A percentile compares a stretch with the other conserved stretches of the same genome.
Conservation (phyloP, 1,140 invertebrate species). For the Lordiphosa stackelbergi region DNA sequence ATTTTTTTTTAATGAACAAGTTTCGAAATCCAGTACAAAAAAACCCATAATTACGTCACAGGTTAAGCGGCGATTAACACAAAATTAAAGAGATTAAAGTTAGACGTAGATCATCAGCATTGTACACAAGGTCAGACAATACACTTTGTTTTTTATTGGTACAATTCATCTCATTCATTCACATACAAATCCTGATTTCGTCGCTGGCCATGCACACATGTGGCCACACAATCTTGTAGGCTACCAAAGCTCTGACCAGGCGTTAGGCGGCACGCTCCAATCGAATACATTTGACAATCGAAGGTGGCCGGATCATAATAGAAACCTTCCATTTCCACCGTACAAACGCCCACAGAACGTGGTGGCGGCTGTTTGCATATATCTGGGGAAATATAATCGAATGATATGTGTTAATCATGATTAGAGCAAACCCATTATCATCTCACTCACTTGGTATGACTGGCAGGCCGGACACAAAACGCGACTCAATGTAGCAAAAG, state of each 20-base stretch:
- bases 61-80: slow-evolving; percentile 20
- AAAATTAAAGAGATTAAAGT: slow-evolving; percentile 22
- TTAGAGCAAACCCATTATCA: neutral
- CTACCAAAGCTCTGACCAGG: slow-evolving; percentile 70
- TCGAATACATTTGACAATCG: slow-evolving; percentile 55
- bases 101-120: slow-evolving; percentile 19
- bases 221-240: slow-evolving; percentile 54
- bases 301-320: slow-evolving; percentile 50
- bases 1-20: neutral
- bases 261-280: slow-evolving; percentile 54
- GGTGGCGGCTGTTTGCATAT: slow-evolving; percentile 61
- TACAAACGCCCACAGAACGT: slow-evolving; percentile 62
- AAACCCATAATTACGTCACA: slow-evolving; percentile 32
- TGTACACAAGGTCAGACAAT: neutral
- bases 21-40: neutral
- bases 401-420: too few species aligned
- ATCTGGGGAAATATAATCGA: slow-evolving; percentile 20
- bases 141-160: slow-evolving; percentile 2
- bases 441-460: slow-evolving; percentile 52
- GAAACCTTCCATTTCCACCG: slow-evolving; percentile 67
- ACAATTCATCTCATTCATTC: slow-evolving; percentile 30
- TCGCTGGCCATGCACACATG: slow-evolving; percentile 47
- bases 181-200: slow-evolving; percentile 52
- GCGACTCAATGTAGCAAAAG: slow-evolving; percentile 19
- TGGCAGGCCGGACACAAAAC: slow-evolving; percentile 17